Evolutionary conservation across 2,888 invertebrate genomes (phyloP), one percentile per base, ranked within the genome.

Genomic region (Diaphora mendica): DNA sequence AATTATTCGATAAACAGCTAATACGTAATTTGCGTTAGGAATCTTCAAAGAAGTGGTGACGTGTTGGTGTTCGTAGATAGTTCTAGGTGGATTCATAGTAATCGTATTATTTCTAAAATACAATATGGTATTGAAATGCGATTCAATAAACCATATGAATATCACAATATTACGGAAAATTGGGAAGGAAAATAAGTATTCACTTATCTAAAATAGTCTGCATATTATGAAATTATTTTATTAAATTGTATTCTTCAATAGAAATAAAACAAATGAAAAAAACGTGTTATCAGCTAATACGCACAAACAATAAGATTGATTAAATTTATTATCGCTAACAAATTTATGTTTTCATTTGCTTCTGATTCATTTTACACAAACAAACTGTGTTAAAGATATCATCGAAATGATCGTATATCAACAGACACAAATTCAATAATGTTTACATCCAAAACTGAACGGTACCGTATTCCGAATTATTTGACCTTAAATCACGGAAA

Each of bases 381-480:
- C 76, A 75, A 79, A 80, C 72, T 76, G 26, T 55, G 77, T 77
- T 76, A 75, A 79, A 84, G 72, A 79, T 81, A 82, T 69, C 48
- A 66, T 65, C 62, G 55, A 73, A 75, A 78, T 70, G 75, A 79
- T 73, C 74, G 64, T 77, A 79, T 68, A 74, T 79, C 73, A 78
- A 83, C 79, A 80, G 77, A 78, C 76, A 75, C 75, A 80, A 73
- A 77, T 82, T 81, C 76, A 74, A 84, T 77, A 77, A 74, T 84
- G 79, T 84, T 84, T 84, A 80, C 83, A 78, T 80, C 55, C 20
- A 72, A 74, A 80, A 44, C 74, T 62, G 62, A 73, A 77, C 13
- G 72, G 70, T 78, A 77, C 65, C 68, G 71, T 75, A 80, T 80
- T 75, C 68, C 42, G 67, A 77, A 77, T 76, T 74, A 75, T 75